phyloP scores from a whole-genome alignment of 92 coral and sea anemone species.

The Siderastrea radians region DNA sequence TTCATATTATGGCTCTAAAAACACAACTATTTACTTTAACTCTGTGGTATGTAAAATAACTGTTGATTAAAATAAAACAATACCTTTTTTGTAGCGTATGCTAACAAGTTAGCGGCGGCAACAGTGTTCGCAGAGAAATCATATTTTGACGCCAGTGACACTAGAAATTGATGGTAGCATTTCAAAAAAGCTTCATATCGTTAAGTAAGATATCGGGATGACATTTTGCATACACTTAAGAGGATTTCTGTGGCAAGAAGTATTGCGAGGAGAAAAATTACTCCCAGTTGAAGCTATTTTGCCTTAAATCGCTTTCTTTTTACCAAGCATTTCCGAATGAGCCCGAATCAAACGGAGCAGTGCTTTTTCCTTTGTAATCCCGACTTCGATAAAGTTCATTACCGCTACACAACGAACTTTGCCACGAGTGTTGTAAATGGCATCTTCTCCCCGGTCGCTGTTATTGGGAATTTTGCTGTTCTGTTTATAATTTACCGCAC shows the following conservation, averaged over 20 bases:
- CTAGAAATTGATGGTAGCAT: not conserved
- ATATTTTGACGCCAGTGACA: not conserved
- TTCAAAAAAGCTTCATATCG: not conserved
- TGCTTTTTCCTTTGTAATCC: slow-evolving; percentile 74
- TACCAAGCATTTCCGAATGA: not conserved
- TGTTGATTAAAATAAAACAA: slow-evolving; percentile 18
- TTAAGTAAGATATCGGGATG: not conserved
- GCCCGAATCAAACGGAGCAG: not conserved
- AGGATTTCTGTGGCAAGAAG: not conserved
- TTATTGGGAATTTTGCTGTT: slow-evolving; percentile 54
- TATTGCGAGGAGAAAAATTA: too few relatives aligned
- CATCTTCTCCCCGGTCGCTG: slow-evolving; percentile 72
- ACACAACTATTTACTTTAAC: not conserved
- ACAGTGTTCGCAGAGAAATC: not conserved
- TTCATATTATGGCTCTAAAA: not conserved
- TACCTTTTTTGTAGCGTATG: not conserved
- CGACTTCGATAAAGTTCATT: slow-evolving; percentile 65
- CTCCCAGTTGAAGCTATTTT: not conserved
- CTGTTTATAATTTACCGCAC: slow-evolving; percentile 46
- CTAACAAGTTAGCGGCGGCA: not conserved
- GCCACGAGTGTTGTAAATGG: slow-evolving; percentile 68
- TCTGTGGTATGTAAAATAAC: not conserved
- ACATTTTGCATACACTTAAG: not conserved
- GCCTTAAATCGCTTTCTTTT: not conserved
- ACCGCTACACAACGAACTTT: slow-evolving; percentile 68